These are phyloP conservation scores for Centropristis striata DNA, from an alignment of 2,113 vertebrate species.

Conservation along the genomic window DNA sequence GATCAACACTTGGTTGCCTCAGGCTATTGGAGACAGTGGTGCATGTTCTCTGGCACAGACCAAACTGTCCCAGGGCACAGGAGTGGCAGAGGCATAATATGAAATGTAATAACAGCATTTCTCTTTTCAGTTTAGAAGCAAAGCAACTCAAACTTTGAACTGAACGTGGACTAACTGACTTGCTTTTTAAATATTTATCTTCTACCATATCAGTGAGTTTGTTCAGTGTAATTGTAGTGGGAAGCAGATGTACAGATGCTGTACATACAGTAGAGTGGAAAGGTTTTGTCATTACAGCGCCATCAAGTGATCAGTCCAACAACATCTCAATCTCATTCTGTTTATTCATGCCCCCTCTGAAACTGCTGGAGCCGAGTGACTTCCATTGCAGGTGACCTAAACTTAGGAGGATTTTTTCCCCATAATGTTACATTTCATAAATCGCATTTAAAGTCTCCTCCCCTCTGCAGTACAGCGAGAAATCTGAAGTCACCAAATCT, in stretches of 20 bases:
- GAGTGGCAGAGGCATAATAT: constrained; percentile 50
- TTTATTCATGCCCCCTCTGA: constrained; percentile 24
- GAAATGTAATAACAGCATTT: constrained; percentile 45
- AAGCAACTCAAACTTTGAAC: constrained; percentile 9
- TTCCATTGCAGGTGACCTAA: constrained; percentile 30
- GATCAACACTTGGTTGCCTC: constrained; percentile 34
- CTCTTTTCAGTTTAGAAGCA: background rate
- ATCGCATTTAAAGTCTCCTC: background rate
- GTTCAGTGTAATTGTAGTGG: constrained; percentile 12
- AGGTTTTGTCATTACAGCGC: constrained; percentile 74
- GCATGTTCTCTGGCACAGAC: constrained; percentile 56
- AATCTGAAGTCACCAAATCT: background rate
- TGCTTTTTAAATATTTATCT: constrained; percentile 22
- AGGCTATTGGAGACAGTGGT: constrained; percentile 58
- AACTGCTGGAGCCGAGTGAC: constrained; percentile 26
- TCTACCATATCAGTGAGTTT: constrained; percentile 9
- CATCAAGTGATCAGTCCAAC: constrained; percentile 74
- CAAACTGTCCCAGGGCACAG: constrained; percentile 50
- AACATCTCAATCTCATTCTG: constrained; percentile 28
- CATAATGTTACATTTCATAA: background rate
- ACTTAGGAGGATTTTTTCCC: background rate
- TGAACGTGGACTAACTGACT: background rate
- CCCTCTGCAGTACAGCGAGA: background rate
- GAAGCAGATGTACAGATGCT: constrained; percentile 26
- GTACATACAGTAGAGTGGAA: background rate